These are phyloP conservation scores for Phyllopteryx taeniolatus DNA, from an alignment of 2,113 vertebrate species.

Conservation along the genomic window DNA sequence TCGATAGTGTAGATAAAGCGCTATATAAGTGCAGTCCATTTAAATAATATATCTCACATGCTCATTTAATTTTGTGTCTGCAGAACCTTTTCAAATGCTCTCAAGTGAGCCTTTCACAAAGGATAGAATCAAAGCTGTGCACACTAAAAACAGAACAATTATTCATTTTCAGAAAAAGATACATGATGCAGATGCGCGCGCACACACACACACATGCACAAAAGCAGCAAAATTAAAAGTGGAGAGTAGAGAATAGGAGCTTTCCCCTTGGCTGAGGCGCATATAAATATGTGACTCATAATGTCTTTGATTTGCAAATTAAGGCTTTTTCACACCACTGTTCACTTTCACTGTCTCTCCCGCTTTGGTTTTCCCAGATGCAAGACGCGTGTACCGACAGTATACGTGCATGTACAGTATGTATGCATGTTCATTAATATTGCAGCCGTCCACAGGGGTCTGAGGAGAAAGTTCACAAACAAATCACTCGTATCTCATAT, in stretches of 20 bases:
- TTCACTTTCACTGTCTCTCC: slow-evolving; percentile 9
- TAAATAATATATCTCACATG: background rate
- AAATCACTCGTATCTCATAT: slow-evolving; percentile 49
- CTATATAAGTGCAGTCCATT: too few species aligned
- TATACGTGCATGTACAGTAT: slow-evolving; percentile 8
- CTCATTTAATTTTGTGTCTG: background rate
- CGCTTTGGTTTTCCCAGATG: background rate
- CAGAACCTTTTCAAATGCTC: background rate
- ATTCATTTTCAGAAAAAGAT: slow-evolving; percentile 25
- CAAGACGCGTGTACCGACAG: background rate
- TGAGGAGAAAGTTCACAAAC: slow-evolving; percentile 39
- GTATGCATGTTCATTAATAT: slow-evolving; percentile 28
- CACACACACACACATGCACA: background rate
- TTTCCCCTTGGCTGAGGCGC: slow-evolving; percentile 56
- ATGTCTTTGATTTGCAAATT: slow-evolving; percentile 73
- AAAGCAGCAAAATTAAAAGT: slow-evolving; percentile 23
- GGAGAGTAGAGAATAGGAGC: slow-evolving; percentile 8
- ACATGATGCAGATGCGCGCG: slow-evolving; percentile 10
- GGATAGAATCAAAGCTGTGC: background rate
- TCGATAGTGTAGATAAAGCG: too few species aligned
- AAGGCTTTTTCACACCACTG: slow-evolving; percentile 39
- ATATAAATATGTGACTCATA: slow-evolving; percentile 67
- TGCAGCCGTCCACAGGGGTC: slow-evolving; percentile 22
- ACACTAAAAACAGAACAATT: background rate
- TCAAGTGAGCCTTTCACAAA: background rate